phyloP scores from a whole-genome alignment of 2,888 invertebrate genomes.

The Stenolophus ochropezus region DNA sequence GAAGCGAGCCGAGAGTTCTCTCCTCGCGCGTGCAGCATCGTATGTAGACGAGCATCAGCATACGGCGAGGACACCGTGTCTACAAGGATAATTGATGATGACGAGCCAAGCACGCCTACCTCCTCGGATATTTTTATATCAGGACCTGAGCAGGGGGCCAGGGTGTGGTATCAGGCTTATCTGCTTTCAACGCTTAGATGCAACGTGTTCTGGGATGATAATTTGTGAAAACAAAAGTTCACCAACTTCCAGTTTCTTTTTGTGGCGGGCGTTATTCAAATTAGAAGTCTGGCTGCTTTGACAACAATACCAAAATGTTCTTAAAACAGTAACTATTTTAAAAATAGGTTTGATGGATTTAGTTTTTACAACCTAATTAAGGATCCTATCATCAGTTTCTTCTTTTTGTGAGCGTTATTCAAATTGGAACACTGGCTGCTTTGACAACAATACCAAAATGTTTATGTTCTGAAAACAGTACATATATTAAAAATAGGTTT shows the following conservation, averaged over 20 bases:
- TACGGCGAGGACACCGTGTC: slow-evolving; percentile 65
- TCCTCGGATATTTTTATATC: slow-evolving; percentile 58
- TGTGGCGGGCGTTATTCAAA: neutral
- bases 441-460: no score
- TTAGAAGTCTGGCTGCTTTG: neutral
- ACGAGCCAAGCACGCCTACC: slow-evolving; percentile 64
- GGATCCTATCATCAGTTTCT: no score
- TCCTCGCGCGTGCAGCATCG: slow-evolving; percentile 46
- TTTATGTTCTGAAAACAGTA: no score
- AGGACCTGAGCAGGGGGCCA: neutral
- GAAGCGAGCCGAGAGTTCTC: slow-evolving; percentile 13
- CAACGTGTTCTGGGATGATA: slow-evolving; percentile 24
- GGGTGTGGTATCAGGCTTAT: slow-evolving; percentile 39
- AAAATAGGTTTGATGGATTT: no score
- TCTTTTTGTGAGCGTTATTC: no score
- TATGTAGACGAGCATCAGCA: slow-evolving; percentile 63
- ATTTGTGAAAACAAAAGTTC: neutral
- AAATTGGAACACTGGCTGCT: no score
- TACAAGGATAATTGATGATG: slow-evolving; percentile 66
- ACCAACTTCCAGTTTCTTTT: neutral
- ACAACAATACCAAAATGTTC: neutral
- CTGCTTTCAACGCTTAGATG: slow-evolving; percentile 51
- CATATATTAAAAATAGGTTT: no score
- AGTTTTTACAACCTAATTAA: no score
- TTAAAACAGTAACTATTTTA: no score